A percentile compares a stretch with the other conserved stretches of the same genome.
phyloP scores from a whole-genome alignment of 2,797 vertebrate genomes.

The Cottoperca gobio region DNA sequence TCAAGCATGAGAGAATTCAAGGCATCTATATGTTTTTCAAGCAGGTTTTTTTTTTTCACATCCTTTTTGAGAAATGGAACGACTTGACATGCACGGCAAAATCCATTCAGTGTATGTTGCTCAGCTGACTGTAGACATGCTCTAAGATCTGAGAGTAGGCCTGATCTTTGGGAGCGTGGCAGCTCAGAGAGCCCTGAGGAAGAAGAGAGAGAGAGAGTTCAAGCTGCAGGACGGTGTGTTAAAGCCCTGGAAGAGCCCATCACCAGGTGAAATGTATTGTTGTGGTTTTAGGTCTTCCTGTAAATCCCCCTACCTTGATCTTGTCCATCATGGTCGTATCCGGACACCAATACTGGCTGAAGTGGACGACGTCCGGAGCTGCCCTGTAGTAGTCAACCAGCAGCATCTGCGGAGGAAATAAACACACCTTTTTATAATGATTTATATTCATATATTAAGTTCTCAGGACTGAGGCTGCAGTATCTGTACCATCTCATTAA shows the following conservation, averaged over 20 bases:
- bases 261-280: too few species aligned
- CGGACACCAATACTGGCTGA: conserved; percentile 92
- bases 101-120: conserved; percentile 74
- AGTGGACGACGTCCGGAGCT: conserved; percentile 92
- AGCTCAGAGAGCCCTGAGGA: conserved; percentile 91
- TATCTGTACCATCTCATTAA: conserved; percentile 94
- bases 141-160: conserved; percentile 91
- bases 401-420: conserved; percentile 85
- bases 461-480: neutral
- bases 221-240: neutral
- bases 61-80: conserved; percentile 2
- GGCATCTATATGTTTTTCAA: conserved; percentile 60
- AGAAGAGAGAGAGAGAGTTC: conserved; percentile 22
- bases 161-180: conserved; percentile 94
- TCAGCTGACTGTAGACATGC: conserved; percentile 92
- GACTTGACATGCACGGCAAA: conserved; percentile 17
- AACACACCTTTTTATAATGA: neutral
- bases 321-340: conserved; percentile 95
- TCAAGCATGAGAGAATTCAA: conserved; percentile 45
- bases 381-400: conserved; percentile 94
- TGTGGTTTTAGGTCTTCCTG: neutral
- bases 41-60: conserved; percentile 31
- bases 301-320: conserved; percentile 87
- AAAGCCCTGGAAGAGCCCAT: neutral
- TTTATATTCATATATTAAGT: too few species aligned